Percentiles rank a stretch among this genome's conserved stretches.
Conservation (phyloP, 2,113 vertebrate species). For the Daboia siamensis region DNA sequence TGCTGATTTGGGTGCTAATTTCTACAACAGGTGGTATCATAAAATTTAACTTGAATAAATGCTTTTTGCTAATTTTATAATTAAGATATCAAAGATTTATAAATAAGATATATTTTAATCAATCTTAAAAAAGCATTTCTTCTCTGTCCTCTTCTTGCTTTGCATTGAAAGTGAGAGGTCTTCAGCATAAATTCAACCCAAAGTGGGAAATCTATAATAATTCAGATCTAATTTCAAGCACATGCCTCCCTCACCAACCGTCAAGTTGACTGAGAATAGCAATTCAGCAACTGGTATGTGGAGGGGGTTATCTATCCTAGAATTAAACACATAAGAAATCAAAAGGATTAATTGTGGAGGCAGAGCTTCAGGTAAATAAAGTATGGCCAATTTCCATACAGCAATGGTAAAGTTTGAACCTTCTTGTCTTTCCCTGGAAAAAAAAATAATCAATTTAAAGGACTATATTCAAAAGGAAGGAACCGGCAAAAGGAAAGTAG, state of each 20-base stretch:
- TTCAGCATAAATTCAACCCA: not conserved
- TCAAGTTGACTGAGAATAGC: not conserved
- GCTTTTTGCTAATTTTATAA: not conserved
- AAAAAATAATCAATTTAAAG: not conserved
- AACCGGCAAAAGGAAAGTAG: not conserved
- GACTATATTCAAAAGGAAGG: not conserved
- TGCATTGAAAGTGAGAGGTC: not conserved
- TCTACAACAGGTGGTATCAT: not conserved
- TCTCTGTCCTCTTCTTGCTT: not conserved
- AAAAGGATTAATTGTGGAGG: not conserved
- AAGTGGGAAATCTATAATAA: not conserved
- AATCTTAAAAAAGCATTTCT: not conserved
- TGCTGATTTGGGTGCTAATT: not conserved
- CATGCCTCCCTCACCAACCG: not conserved
- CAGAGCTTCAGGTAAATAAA: not conserved
- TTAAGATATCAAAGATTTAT: not conserved
- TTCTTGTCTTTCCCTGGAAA: not conserved
- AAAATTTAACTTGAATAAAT: not conserved
- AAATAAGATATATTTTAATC: not conserved
- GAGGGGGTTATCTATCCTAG: not conserved
- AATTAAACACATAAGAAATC: not conserved
- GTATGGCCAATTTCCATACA: not conserved
- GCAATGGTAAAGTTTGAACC: not conserved
- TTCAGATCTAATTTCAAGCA: not conserved
- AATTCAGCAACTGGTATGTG: not conserved